phyloP scores from a whole-genome alignment of 2,797 vertebrate species.

The Dromococcyx pavoninus region DNA sequence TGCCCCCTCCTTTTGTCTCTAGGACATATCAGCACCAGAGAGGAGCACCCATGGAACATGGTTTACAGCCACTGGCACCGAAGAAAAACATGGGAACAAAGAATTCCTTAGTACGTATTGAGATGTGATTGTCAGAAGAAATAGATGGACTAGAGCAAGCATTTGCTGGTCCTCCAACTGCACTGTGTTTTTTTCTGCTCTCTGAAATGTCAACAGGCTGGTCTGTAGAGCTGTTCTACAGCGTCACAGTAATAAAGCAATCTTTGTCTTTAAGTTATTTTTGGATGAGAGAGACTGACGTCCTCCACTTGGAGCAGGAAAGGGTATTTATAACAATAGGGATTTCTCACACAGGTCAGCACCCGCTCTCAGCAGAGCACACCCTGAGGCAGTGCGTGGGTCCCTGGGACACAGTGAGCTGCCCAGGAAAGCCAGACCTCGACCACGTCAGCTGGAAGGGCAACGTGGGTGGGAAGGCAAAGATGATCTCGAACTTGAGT shows the following conservation, averaged over 20 bases:
- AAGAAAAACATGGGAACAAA: background rate
- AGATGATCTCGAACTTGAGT: background rate
- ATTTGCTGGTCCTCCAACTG: background rate
- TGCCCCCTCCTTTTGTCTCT: background rate
- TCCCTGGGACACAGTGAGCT: background rate
- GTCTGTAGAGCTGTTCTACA: background rate
- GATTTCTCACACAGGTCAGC: background rate
- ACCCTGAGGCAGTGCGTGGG: background rate
- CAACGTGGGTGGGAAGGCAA: background rate
- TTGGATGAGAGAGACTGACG: background rate
- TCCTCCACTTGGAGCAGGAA: background rate
- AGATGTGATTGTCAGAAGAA: background rate
- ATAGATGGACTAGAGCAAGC: background rate
- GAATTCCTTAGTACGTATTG: background rate
- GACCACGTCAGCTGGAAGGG: background rate
- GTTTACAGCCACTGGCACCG: fast-evolving
- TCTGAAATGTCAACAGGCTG: background rate
- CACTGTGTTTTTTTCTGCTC: background rate
- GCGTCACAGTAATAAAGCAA: background rate
- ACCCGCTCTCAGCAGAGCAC: background rate
- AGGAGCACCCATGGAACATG: background rate
- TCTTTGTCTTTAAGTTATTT: background rate
- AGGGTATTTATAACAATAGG: background rate
- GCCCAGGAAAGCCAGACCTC: background rate
- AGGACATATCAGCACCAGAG: background rate